A percentile compares a stretch with the other conserved stretches of the same genome.
These are phyloP conservation scores for Lineus longissimus DNA, from an alignment of 1,140 invertebrate genomes.

Conservation along the genomic window DNA sequence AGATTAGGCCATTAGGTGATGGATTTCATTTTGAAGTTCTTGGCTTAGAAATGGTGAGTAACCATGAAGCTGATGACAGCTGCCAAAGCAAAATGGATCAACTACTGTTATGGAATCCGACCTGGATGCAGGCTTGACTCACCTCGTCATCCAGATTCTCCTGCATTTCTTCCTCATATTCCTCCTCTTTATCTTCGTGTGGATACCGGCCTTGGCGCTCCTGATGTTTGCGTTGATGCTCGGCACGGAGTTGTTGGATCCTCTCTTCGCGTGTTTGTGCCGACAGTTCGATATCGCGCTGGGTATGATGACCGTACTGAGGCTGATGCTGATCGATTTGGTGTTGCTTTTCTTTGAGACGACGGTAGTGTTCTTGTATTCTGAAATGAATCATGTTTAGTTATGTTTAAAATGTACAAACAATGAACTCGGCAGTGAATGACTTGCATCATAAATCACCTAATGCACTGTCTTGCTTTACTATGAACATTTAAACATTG, in stretches of 20 bases:
- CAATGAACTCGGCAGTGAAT: background rate
- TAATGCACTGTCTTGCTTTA: too few species aligned
- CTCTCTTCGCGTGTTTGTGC: constrained; percentile 50
- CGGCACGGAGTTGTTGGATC: constrained; percentile 57
- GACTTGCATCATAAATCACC: too few species aligned
- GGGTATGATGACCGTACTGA: background rate
- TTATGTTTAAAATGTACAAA: constrained; percentile 9
- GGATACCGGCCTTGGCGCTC: constrained; percentile 54
- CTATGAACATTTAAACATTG: too few species aligned
- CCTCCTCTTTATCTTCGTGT: constrained; percentile 49
- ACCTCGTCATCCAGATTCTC: background rate
- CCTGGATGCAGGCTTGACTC: too few species aligned
- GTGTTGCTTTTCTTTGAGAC: constrained; percentile 48
- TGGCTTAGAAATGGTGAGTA: too few species aligned
- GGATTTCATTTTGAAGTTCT: too few species aligned
- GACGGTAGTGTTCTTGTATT: constrained; percentile 56
- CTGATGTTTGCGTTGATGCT: constrained; percentile 59
- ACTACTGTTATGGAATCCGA: too few species aligned
- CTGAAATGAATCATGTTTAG: constrained; percentile 16
- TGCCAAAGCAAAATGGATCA: too few species aligned
- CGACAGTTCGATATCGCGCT: background rate
- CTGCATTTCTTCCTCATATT: constrained; percentile 54
- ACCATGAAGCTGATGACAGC: too few species aligned
- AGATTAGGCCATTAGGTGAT: too few species aligned
- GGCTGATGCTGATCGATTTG: constrained; percentile 7